Percentiles rank a stretch among this genome's conserved stretches.
These are phyloP conservation scores for Neodiprion lecontei DNA, from an alignment of 1,140 invertebrate genomes.

Conservation along the genomic window DNA sequence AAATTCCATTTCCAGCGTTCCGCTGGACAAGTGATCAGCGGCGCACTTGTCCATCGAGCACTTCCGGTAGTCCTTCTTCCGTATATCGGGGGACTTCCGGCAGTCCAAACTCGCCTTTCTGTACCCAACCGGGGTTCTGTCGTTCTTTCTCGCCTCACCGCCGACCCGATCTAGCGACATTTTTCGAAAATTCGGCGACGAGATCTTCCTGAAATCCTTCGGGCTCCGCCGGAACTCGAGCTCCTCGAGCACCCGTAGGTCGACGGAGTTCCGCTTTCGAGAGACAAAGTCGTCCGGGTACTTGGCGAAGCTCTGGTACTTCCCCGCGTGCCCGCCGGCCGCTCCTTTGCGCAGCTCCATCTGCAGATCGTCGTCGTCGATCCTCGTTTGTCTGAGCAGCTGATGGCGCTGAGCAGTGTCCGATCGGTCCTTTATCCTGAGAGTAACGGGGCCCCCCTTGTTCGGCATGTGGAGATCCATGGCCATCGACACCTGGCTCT, in stretches of 20 bases:
- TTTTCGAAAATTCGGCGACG: constrained; percentile 55
- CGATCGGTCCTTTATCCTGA: constrained; percentile 71
- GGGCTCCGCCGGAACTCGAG: constrained; percentile 48
- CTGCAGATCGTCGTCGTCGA: constrained; percentile 70
- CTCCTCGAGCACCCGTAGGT: constrained; percentile 52
- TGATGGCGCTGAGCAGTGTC: constrained; percentile 77
- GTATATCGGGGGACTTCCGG: constrained; percentile 54
- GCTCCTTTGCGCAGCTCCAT: constrained; percentile 27
- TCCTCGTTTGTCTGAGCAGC: constrained; percentile 75
- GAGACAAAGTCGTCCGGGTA: constrained; percentile 56
- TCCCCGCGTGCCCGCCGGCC: not conserved
- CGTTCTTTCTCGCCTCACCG: constrained; percentile 47
- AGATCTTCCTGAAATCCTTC: constrained; percentile 50
- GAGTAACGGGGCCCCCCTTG: constrained; percentile 70
- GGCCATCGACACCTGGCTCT: constrained; percentile 74
- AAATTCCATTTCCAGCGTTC: constrained; percentile 44
- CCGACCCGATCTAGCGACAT: constrained; percentile 58
- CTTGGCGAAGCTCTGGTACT: constrained; percentile 29
- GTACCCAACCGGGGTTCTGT: constrained; percentile 41
- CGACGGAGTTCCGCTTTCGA: constrained; percentile 56
- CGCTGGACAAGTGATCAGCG: constrained; percentile 29
- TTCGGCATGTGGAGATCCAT: constrained; percentile 74
- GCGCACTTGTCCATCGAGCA: constrained; percentile 51
- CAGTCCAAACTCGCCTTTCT: constrained; percentile 58
- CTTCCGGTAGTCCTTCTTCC: constrained; percentile 51